Conservation (phyloP, 1,140 invertebrate genomes). For the Drosophila nikananu region DNA sequence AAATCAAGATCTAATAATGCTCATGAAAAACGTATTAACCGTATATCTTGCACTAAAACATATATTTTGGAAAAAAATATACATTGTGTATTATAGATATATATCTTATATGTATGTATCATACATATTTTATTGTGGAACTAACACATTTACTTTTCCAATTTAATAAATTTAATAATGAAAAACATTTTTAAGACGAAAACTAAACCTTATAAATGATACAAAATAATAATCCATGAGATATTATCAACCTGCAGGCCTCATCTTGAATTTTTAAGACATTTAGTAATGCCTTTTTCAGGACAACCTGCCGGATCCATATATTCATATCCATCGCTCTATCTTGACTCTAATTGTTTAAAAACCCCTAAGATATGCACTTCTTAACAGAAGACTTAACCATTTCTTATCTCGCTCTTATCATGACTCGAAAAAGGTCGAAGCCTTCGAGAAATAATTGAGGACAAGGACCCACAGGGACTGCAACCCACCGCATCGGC, state of each 20-base stretch:
- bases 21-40: too few species aligned
- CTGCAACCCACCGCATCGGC: not conserved
- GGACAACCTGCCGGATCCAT: not conserved
- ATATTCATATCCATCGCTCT: not conserved
- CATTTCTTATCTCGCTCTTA: constrained; percentile 11
- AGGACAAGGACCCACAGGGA: not conserved
- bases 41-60: too few species aligned
- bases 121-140: not conserved
- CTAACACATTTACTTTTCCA: not conserved
- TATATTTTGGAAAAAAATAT: too few species aligned
- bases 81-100: too few species aligned
- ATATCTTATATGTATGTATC: too few species aligned
- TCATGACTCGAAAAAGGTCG: not conserved
- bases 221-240: not conserved
- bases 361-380: constrained; percentile 1
- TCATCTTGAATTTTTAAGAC: not conserved
- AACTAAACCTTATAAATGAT: not conserved
- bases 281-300: not conserved
- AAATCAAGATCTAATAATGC: too few species aligned
- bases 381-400: not conserved
- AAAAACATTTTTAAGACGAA: not conserved
- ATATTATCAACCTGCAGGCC: not conserved
- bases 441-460: constrained; percentile 5
- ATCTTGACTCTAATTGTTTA: constrained; percentile 17
- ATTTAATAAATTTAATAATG: not conserved